Base-by-base conservation (phyloP, 2,888 invertebrate genomes). In the Theodoxus fluviatilis region DNA sequence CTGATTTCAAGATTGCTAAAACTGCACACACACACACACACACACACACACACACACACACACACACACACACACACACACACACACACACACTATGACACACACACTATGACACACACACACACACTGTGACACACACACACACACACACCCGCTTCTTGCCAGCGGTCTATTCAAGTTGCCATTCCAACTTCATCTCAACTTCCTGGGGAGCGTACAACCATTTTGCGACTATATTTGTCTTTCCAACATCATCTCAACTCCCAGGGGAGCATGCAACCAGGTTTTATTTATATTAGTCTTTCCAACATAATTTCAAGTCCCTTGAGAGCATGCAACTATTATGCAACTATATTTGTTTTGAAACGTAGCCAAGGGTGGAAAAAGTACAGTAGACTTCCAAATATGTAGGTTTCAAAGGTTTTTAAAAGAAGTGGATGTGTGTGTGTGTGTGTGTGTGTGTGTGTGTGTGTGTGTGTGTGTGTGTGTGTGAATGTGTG, bases 1-100 rank as follows among this genome's bases (percentile, higher is more conserved):
- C n/a, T n/a, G n/a, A n/a, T n/a, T n/a, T n/a, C n/a, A n/a, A n/a
- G n/a, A n/a, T n/a, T n/a, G n/a, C 43, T 43, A 43, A 7, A 12
- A 15, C 9, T 43, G 43, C 43, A 38, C 63, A 22, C 63, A 22
- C 38, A 38, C 38, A 37, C 40, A 63, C 38, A 37, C 63, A 37
- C 38, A 38, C 57, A 25, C 57, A 57, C 57, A 25, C 57, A 57
- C 57, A 25, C 57, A 57, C 57, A 25, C 57, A 57, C 61, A 61
- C 9, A 61, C 63, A 63, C 15, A 38, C 63, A 63, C 22, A 63
- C 63, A 63, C 18, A n/a, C n/a, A n/a, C n/a, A n/a, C 38, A 64
- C 2, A 64, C 64, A 64, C 25, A 7, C 25, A 3, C n/a, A 37
- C 4, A 15, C 28, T 15, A 18, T 9, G 15, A 3, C 22, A 15